Percentiles rank a stretch among this genome's conserved stretches.
Conservation (phyloP, 2,113 vertebrate species). For the Cottus gobio region DNA sequence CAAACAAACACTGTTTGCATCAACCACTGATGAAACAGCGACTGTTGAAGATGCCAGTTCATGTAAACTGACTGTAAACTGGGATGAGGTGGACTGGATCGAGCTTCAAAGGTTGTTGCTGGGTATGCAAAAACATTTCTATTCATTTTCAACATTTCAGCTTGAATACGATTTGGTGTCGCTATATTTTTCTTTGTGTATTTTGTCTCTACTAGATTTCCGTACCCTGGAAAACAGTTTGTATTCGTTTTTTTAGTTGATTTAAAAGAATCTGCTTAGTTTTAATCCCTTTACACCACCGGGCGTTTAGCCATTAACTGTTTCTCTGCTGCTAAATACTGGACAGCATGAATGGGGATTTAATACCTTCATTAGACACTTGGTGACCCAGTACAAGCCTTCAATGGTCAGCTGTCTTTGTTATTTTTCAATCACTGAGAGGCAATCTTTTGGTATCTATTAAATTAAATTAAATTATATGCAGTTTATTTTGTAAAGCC, state of each 20-base stretch:
- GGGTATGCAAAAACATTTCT: not conserved
- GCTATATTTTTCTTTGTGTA: not conserved
- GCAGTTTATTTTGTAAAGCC: too few species aligned
- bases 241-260: constrained; percentile 12
- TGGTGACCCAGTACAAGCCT: constrained; percentile 28
- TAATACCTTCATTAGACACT: constrained; percentile 26
- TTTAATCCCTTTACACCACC: constrained; percentile 40
- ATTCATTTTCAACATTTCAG: constrained; percentile 3
- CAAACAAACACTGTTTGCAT: constrained; percentile 56
- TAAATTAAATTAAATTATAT: too few species aligned
- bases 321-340: constrained; percentile 29
- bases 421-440: not conserved
- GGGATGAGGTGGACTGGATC: not conserved
- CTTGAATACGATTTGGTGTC: not conserved
- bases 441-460: not conserved
- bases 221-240: constrained; percentile 2
- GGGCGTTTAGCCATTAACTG: constrained; percentile 37
- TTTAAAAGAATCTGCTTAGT: constrained; percentile 29
- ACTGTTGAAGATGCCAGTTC: constrained; percentile 50
- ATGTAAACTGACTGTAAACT: constrained; percentile 26
- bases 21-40: constrained; percentile 51
- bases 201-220: constrained; percentile 8
- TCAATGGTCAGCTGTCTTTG: constrained; percentile 18
- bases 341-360: constrained; percentile 12
- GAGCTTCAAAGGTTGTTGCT: constrained; percentile 21